Conservation (phyloP, 2,797 vertebrate species). For the Sebastes taczanowskii region DNA sequence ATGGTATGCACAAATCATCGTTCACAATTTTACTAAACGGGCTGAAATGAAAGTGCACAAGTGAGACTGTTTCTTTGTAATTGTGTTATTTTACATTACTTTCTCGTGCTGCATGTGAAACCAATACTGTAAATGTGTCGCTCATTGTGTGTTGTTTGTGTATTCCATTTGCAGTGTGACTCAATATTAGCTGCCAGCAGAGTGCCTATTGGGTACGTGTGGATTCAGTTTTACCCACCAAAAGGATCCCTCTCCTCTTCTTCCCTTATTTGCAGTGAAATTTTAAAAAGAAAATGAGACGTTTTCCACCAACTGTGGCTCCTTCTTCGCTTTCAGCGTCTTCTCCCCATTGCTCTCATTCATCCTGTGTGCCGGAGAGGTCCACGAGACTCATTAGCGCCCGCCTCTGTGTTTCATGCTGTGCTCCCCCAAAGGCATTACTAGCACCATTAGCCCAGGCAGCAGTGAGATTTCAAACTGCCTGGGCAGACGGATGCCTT, state of each 20-base stretch:
- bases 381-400: constrained; percentile 88
- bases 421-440: constrained; percentile 82
- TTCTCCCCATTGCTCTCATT: constrained; percentile 49
- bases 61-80: not conserved
- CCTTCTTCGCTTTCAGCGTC: constrained; percentile 49
- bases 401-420: constrained; percentile 81
- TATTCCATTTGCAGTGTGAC: constrained; percentile 52
- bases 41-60: not conserved
- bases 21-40: not conserved
- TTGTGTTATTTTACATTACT: not conserved
- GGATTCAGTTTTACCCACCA: constrained; percentile 37
- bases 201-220: constrained; percentile 4
- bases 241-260: constrained; percentile 21
- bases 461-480: constrained; percentile 84
- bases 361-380: constrained; percentile 65
- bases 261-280: constrained; percentile 50
- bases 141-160: constrained; percentile 16
- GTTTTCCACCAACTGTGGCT: constrained; percentile 42
- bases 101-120: not conserved
- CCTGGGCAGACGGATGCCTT: constrained; percentile 79
- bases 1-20: not conserved
- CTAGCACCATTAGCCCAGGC: constrained; percentile 85
- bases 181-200: constrained; percentile 41
- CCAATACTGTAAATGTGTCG: constrained; percentile 1
- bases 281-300: constrained; percentile 51